Evolutionary conservation across 2,113 vertebrate species (phyloP).

Genomic region (Prunella fulvescens): DNA sequence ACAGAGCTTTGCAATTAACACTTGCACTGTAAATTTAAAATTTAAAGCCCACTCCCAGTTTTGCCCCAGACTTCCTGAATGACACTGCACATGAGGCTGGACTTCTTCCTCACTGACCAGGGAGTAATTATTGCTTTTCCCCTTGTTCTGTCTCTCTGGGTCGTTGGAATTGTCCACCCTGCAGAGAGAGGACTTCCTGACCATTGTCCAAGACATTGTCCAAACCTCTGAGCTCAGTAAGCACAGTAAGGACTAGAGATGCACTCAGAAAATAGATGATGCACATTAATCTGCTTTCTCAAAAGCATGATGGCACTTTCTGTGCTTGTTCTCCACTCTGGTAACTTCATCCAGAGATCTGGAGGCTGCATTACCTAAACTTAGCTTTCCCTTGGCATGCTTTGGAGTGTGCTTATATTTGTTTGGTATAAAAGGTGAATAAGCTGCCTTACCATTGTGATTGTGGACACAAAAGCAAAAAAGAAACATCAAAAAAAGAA

Average conservation of each 20-base stretch:
- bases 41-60: neutral
- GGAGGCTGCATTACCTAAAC: neutral
- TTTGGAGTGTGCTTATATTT: neutral
- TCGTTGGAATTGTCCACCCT: neutral
- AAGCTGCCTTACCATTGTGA: neutral
- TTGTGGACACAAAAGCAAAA: neutral
- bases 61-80: neutral
- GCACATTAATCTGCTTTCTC: neutral
- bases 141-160: neutral
- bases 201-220: neutral
- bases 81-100: neutral
- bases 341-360: neutral
- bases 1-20: neutral
- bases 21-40: neutral
- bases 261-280: neutral
- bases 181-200: neutral
- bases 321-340: neutral
- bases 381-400: neutral
- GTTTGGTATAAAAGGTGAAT: neutral
- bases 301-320: neutral
- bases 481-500: neutral
- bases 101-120: neutral
- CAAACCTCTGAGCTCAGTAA: neutral
- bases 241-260: no score
- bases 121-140: neutral